A percentile compares a stretch with the other conserved stretches of the same genome.
Conservation (phyloP, 2,888 invertebrate species). For the Eulithis prunata region DNA sequence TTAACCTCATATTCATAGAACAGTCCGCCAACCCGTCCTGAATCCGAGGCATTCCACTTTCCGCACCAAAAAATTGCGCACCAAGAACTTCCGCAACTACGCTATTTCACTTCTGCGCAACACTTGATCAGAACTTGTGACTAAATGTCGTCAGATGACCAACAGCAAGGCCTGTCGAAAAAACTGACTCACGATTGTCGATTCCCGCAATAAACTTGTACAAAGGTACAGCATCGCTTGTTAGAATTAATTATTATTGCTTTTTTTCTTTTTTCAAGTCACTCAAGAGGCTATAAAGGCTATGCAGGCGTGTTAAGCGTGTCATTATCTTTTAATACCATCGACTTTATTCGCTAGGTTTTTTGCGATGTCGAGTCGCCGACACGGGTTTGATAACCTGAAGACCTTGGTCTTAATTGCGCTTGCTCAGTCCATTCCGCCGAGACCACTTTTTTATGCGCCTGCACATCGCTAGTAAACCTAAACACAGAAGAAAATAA, state of each 20-base stretch:
- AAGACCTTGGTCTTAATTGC: slow-evolving; percentile 85
- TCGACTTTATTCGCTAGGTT: slow-evolving; percentile 80
- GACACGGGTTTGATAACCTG: slow-evolving; percentile 84
- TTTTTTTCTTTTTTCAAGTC: slow-evolving; percentile 1
- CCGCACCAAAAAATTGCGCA: too few species aligned
- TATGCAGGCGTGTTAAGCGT: slow-evolving; percentile 72
- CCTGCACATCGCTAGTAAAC: slow-evolving; percentile 83
- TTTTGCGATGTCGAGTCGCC: slow-evolving; percentile 76
- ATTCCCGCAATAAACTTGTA: neutral
- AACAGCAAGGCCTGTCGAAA: too few species aligned
- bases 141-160: too few species aligned
- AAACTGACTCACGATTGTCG: slow-evolving; percentile 23
- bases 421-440: slow-evolving; percentile 80
- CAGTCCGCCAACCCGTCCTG: too few species aligned
- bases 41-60: too few species aligned
- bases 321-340: slow-evolving; percentile 82
- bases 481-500: slow-evolving; percentile 65
- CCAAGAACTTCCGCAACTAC: too few species aligned
- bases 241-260: slow-evolving; percentile 4
- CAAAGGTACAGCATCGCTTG: neutral
- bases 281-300: slow-evolving; percentile 40
- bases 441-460: slow-evolving; percentile 81
- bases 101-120: too few species aligned
- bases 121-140: too few species aligned
- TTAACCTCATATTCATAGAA: too few species aligned